Evolutionary conservation across 2,888 invertebrate genomes (phyloP).

Genomic region (Chelonus formosanus): DNA sequence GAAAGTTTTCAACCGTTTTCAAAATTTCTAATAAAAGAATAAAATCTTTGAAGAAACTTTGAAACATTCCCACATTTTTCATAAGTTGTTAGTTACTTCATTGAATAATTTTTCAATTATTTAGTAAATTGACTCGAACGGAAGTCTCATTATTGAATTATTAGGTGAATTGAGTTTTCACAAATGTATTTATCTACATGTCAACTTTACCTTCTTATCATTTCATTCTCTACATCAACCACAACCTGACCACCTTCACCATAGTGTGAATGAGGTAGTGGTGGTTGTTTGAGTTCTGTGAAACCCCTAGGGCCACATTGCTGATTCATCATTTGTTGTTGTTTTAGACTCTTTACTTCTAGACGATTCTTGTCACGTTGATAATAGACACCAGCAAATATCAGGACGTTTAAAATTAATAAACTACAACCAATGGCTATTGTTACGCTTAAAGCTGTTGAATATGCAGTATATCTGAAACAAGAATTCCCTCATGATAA

Average conservation of each 20-base stretch:
- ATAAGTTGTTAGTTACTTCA: too few species aligned
- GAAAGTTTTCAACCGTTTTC: too few species aligned
- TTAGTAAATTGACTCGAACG: too few species aligned
- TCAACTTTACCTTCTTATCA: slow-evolving; percentile 55
- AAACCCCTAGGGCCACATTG: slow-evolving; percentile 76
- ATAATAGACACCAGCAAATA: slow-evolving; percentile 94
- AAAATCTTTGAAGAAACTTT: too few species aligned
- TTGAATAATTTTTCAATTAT: too few species aligned
- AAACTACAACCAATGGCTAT: slow-evolving; percentile 94
- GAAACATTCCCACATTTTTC: too few species aligned
- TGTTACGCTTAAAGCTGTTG: slow-evolving; percentile 89
- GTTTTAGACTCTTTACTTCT: slow-evolving; percentile 81
- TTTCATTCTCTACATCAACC: slow-evolving; percentile 84
- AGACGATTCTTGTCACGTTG: slow-evolving; percentile 84
- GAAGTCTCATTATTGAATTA: too few species aligned
- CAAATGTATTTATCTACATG: background rate
- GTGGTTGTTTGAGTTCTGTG: slow-evolving; percentile 63
- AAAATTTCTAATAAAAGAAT: too few species aligned
- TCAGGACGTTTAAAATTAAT: slow-evolving; percentile 88
- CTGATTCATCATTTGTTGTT: slow-evolving; percentile 77
- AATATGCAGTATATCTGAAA: slow-evolving; percentile 72
- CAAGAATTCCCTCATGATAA: background rate
- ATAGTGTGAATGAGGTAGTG: slow-evolving; percentile 81
- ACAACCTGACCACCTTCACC: slow-evolving; percentile 83
- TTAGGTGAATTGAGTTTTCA: too few species aligned